Evolutionary conservation across 2,888 invertebrate genomes (phyloP), one percentile per base, ranked within the genome.

Genomic region (Pocota personata): DNA sequence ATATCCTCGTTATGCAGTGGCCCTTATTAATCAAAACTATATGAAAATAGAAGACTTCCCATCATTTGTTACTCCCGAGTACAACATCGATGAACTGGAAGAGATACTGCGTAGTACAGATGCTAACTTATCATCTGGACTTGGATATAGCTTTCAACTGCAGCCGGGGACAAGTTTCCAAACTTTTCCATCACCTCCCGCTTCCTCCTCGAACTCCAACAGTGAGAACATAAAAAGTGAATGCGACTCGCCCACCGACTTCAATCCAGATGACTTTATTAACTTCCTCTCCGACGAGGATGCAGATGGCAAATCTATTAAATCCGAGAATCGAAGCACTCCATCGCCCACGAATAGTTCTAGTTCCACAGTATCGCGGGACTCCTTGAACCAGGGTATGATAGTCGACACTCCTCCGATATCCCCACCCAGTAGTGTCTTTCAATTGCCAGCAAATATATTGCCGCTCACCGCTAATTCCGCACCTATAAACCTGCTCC

Each of bases 331-430:
- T 52, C 89, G 92, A 0, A 88, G 89, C 46, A 91, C 91, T 1
- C 92, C 92, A 0, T 92, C 92, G 0, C 91, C 92, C 0, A 91
- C 91, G 35, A 88, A 88, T 35, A 89, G 89, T 67, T 91, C 90
- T 7, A 88, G 88, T 66, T 91, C 90, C 7, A 90, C 89, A 3
- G 50, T 4, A 8, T 84, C 75, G 3, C 10, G 10, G 1, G 62
- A 55, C 2, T 40, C 82, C 21, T 19, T 52, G 6, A 50, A 30
- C 2, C 57, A 64, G 12, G 21, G 72, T 2, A 77, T 82, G 73
- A 66, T 88, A 16, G 62, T 88, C 12, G 90, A 91, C 73, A 90
- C 91, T 2, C 90, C 91, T 2, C 90, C 91, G 1, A 89, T 89
- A 55, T 92, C 92, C 19, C 91, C 92, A 2, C 89, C 89, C 43